Conservation (phyloP, 2,113 vertebrate species). For the Lamprotornis superbus region DNA sequence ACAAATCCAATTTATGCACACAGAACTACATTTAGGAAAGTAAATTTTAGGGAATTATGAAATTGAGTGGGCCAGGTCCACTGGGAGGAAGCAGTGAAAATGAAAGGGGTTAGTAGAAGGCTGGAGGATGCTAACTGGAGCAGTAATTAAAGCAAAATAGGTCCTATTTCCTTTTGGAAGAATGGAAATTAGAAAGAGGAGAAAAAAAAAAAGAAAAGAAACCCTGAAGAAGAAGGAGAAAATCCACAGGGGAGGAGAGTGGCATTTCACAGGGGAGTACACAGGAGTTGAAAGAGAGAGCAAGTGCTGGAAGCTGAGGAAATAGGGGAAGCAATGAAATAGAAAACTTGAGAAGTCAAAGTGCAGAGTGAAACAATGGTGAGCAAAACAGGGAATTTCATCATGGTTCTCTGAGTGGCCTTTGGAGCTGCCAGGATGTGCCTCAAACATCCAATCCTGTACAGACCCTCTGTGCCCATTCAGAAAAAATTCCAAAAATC, state of each 20-base stretch:
- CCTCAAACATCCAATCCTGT: rapidly evolving
- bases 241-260: not conserved
- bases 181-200: not conserved
- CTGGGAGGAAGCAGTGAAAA: conserved; percentile 32
- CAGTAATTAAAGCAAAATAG: conserved; percentile 22
- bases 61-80: conserved; percentile 14
- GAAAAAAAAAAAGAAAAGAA: not conserved
- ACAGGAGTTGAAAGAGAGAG: not conserved
- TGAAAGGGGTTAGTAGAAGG: conserved; percentile 18
- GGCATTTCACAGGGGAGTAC: not conserved
- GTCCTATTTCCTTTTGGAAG: conserved; percentile 21
- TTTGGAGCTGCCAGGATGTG: rapidly evolving
- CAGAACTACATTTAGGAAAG: conserved; percentile 2
- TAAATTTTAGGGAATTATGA: conserved; percentile 38
- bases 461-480: not conserved
- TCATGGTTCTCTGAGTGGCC: rapidly evolving
- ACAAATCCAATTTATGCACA: not conserved
- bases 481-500: not conserved
- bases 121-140: not conserved
- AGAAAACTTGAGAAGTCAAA: not conserved
- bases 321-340: not conserved
- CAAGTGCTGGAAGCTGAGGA: not conserved
- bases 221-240: not conserved
- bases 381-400: not conserved
- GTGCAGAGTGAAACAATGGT: not conserved